phyloP scores from a whole-genome alignment of 2,888 invertebrate genomes.

The Epinotia demarniana region DNA sequence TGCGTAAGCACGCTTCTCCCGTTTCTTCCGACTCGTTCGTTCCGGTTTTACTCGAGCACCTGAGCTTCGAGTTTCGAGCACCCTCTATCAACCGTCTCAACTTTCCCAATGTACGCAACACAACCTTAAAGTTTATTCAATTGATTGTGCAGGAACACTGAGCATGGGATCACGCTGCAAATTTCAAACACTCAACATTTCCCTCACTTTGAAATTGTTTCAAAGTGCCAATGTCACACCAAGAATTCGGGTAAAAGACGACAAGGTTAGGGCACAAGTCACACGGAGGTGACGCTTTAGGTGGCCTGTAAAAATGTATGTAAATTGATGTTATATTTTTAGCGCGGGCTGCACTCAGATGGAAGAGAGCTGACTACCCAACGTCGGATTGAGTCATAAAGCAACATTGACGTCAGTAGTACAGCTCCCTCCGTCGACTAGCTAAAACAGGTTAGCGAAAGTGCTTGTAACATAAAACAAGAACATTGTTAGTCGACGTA shows the following conservation, averaged over 20 bases:
- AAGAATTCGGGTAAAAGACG: neutral
- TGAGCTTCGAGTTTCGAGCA: slow-evolving; percentile 31
- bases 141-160: slow-evolving; percentile 31
- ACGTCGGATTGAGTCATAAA: slow-evolving; percentile 79
- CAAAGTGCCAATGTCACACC: slow-evolving; percentile 10
- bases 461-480: slow-evolving; percentile 40
- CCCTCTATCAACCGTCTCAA: slow-evolving; percentile 29
- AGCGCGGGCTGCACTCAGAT: slow-evolving; percentile 80
- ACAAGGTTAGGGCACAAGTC: slow-evolving; percentile 24
- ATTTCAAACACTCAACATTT: slow-evolving; percentile 23
- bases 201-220: slow-evolving; percentile 10
- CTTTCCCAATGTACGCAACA: slow-evolving; percentile 30
- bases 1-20: slow-evolving; percentile 17
- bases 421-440: slow-evolving; percentile 52
- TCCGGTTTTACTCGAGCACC: slow-evolving; percentile 30
- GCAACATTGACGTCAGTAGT: slow-evolving; percentile 78
- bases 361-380: slow-evolving; percentile 69
- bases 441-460: slow-evolving; percentile 45
- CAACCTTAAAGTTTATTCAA: slow-evolving; percentile 36
- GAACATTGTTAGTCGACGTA: slow-evolving; percentile 11
- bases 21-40: slow-evolving; percentile 23
- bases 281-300: slow-evolving; percentile 47
- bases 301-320: slow-evolving; percentile 59
- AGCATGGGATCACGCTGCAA: slow-evolving; percentile 17
- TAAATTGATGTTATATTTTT: slow-evolving; percentile 76